A percentile compares a stretch with the other conserved stretches of the same genome.
Evolutionary conservation across 2,888 invertebrate genomes (phyloP).

Genomic region (Phengaris arion): DNA sequence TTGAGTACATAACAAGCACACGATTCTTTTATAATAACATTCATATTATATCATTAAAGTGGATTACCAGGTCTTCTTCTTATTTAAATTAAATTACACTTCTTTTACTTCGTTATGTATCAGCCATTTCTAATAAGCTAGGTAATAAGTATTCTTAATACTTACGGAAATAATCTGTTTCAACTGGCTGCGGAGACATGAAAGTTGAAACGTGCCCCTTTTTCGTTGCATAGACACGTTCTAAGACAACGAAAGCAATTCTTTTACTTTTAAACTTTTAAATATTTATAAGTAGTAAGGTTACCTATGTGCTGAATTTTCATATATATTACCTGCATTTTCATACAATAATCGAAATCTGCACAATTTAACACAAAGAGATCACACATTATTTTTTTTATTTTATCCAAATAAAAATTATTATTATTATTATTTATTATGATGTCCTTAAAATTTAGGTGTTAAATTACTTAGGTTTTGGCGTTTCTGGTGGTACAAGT

Average conservation of each 20-base stretch:
- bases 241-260: background rate
- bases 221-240: background rate
- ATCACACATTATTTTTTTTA: too few relatives aligned
- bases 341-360: background rate
- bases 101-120: background rate
- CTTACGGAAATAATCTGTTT: background rate
- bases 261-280: too few relatives aligned
- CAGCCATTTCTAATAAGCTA: background rate
- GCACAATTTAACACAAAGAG: background rate
- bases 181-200: background rate
- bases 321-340: too few relatives aligned
- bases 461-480: background rate
- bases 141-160: background rate
- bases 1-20: background rate
- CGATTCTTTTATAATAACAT: background rate
- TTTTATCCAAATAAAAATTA: too few relatives aligned
- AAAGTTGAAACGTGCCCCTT: background rate
- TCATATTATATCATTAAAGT: background rate
- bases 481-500: background rate
- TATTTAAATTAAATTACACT: slow-evolving; percentile 1
- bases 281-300: too few relatives aligned
- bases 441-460: background rate
- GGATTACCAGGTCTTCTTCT: background rate
- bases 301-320: too few relatives aligned
- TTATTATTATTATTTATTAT: too few relatives aligned